Evolutionary conservation across 2,797 vertebrate species (phyloP).

Genomic region (Gallirallus australis): DNA sequence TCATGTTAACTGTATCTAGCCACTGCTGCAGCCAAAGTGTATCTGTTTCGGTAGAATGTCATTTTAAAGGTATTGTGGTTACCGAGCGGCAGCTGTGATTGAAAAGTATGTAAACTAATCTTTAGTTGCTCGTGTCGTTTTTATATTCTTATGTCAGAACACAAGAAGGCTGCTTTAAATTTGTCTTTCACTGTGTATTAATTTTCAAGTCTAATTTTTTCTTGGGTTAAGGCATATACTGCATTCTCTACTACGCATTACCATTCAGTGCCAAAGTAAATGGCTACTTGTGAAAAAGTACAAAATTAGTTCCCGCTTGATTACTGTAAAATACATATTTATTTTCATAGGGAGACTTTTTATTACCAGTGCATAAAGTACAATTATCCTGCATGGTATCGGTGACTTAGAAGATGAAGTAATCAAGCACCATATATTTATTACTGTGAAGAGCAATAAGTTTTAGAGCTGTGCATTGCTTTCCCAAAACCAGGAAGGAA

Average conservation of each 20-base stretch:
- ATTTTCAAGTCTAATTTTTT: conserved; percentile 77
- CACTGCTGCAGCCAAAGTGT: conserved; percentile 46
- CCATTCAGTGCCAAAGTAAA: conserved; percentile 72
- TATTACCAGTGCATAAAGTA: conserved; percentile 57
- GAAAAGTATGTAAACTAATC: conserved; percentile 86
- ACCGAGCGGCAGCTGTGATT: conserved; percentile 83
- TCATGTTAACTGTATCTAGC: conserved; percentile 45
- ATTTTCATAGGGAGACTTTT: conserved; percentile 65
- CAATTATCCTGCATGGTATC: conserved; percentile 47
- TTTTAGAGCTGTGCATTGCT: conserved; percentile 44
- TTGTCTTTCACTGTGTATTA: conserved; percentile 84
- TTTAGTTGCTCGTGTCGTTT: conserved; percentile 84
- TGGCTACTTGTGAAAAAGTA: conserved; percentile 72
- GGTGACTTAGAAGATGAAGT: conserved; percentile 65
- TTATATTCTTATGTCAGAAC: conserved; percentile 84
- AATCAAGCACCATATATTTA: conserved; percentile 23
- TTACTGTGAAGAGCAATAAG: conserved; percentile 56
- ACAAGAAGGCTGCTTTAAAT: conserved; percentile 84
- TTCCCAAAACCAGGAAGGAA: conserved; percentile 36
- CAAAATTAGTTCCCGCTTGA: conserved; percentile 73
- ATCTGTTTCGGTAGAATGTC: conserved; percentile 78
- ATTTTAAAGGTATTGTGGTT: conserved; percentile 85
- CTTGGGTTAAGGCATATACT: conserved; percentile 68
- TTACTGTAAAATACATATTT: conserved; percentile 69
- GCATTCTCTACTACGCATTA: conserved; percentile 59